Percentiles rank a stretch among this genome's conserved stretches.
Evolutionary conservation across 35 echinoderm and acorn worm genomes (phyloP).

Genomic region (Amphiura filiformis): DNA sequence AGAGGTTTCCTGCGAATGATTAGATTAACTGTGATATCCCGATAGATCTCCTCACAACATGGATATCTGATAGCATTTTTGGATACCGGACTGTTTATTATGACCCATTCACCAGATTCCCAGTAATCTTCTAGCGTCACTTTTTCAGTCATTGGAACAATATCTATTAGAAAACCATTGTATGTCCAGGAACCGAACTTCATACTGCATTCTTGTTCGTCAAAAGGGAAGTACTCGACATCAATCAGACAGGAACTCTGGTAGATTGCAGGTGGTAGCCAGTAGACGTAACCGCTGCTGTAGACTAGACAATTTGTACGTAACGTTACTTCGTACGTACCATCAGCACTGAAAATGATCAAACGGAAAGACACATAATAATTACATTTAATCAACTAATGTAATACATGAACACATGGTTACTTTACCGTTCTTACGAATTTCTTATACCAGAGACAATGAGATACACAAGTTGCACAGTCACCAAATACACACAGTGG

Average conservation of each 20-base stretch:
- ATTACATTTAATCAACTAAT: background rate
- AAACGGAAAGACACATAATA: background rate
- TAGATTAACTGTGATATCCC: slow-evolving; percentile 75
- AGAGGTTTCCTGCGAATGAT: too few relatives aligned
- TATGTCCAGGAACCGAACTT: slow-evolving; percentile 97
- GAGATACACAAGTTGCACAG: background rate
- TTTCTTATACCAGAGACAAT: background rate
- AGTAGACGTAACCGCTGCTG: slow-evolving; percentile 63
- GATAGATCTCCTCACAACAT: slow-evolving; percentile 71
- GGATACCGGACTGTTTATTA: slow-evolving; percentile 56
- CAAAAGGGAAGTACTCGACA: slow-evolving; percentile 88
- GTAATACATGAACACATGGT: background rate
- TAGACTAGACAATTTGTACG: slow-evolving; percentile 54
- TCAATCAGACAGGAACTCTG: slow-evolving; percentile 86
- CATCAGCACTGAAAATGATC: slow-evolving; percentile 66
- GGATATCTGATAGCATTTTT: slow-evolving; percentile 56
- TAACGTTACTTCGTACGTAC: slow-evolving; percentile 63
- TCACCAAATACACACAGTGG: too few relatives aligned
- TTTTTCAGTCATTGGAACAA: slow-evolving; percentile 53
- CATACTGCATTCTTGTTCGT: slow-evolving; percentile 78
- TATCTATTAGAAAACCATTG: slow-evolving; percentile 49
- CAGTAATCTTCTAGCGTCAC: slow-evolving; percentile 62
- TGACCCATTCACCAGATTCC: slow-evolving; percentile 81
- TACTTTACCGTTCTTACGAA: background rate
- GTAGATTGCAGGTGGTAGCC: slow-evolving; percentile 86